Percentiles rank a stretch among this genome's conserved stretches.
Conservation (phyloP, 53 echinoderm and acorn worm genomes). For the Zoroaster sp. region DNA sequence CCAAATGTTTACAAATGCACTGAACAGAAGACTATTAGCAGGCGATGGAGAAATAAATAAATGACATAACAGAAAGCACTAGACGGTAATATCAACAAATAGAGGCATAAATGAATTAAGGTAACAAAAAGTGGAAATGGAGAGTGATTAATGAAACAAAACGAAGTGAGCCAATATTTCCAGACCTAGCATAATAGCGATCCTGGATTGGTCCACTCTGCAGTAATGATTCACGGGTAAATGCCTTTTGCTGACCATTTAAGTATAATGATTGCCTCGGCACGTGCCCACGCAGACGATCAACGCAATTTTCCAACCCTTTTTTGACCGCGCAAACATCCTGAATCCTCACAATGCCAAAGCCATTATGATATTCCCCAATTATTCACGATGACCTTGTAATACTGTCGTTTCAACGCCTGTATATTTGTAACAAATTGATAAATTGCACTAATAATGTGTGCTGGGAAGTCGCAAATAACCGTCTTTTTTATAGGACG, state of each 20-base stretch:
- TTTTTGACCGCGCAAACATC: constrained; percentile 48
- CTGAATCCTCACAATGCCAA: constrained; percentile 11
- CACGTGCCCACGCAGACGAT: constrained; percentile 51
- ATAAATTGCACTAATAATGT: constrained; percentile 28
- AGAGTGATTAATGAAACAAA: constrained; percentile 37
- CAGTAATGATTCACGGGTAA: constrained; percentile 39
- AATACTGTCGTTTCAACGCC: background rate
- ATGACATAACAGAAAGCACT: no score
- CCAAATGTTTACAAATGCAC: no score
- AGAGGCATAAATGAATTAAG: no score
- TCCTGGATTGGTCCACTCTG: background rate
- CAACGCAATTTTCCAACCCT: constrained; percentile 3
- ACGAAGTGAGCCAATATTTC: background rate
- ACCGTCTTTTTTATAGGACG: background rate
- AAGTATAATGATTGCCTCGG: constrained; percentile 37
- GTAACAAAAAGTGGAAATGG: no score
- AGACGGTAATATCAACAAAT: no score
- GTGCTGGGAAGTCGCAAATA: background rate
- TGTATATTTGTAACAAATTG: constrained; percentile 5
- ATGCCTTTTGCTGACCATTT: constrained; percentile 50
- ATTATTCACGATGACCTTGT: constrained; percentile 24
- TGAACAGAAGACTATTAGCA: no score
- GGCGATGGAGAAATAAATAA: no score
- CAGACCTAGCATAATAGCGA: background rate
- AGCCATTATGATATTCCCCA: constrained; percentile 9